Percentiles rank a stretch among this genome's conserved stretches.
These are phyloP conservation scores for Rallus limicola DNA, from an alignment of 2,113 vertebrate species.

Conservation along the genomic window DNA sequence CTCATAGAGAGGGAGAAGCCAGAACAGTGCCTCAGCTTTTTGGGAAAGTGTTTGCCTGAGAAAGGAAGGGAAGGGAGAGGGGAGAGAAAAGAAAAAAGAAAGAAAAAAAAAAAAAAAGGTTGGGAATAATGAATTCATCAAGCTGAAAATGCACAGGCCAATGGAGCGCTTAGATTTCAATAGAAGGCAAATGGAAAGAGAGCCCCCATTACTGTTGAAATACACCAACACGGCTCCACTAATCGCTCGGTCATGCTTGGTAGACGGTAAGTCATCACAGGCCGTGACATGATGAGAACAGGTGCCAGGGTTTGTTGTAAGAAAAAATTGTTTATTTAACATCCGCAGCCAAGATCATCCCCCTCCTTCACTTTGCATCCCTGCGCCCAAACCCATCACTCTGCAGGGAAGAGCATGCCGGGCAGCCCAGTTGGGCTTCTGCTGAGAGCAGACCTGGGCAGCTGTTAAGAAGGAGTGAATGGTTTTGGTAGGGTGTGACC, in stretches of 20 bases:
- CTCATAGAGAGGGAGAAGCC: neutral
- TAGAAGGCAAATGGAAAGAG: constrained; percentile 81
- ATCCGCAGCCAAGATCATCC: constrained; percentile 43
- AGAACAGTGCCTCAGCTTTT: constrained; percentile 41
- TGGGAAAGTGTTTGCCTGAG: constrained; percentile 41
- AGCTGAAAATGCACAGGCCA: constrained; percentile 80
- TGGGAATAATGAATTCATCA: constrained; percentile 84
- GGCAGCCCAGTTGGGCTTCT: neutral
- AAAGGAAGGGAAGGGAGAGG: neutral
- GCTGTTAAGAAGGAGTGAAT: neutral
- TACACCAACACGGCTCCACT: constrained; percentile 71
- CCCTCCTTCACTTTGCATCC: neutral
- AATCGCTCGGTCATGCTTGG: constrained; percentile 84
- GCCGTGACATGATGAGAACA: constrained; percentile 77
- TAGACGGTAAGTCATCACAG: constrained; percentile 78
- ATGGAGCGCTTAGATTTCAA: constrained; percentile 79
- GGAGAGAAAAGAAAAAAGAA: neutral
- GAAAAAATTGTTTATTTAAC: constrained; percentile 81
- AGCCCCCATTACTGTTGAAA: constrained; percentile 77
- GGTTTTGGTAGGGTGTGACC: neutral
- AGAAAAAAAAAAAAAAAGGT: constrained; percentile 19
- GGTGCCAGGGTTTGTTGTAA: constrained; percentile 74
- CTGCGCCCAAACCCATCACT: neutral
- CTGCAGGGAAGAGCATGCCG: neutral
- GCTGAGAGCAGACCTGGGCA: neutral